phyloP scores from a whole-genome alignment of 2,888 invertebrate species.

The Drosophila putrida region DNA sequence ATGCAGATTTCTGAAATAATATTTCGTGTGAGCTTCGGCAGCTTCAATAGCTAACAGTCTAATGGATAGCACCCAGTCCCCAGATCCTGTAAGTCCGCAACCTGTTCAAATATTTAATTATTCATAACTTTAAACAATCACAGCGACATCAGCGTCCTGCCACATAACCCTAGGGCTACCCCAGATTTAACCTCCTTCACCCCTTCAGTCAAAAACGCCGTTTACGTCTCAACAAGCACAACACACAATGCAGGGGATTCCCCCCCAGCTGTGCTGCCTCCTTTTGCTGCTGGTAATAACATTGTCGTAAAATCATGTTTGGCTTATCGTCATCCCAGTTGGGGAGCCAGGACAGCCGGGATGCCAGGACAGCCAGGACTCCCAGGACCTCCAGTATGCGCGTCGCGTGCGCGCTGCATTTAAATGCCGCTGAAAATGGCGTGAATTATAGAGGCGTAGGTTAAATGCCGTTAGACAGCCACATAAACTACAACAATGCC shows the following conservation, averaged over 20 bases:
- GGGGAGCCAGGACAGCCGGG: constrained; percentile 25
- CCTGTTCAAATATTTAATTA: constrained; percentile 84
- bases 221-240: constrained; percentile 75
- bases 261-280: constrained; percentile 3
- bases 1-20: background rate
- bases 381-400: constrained; percentile 47
- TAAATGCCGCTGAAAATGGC: constrained; percentile 79
- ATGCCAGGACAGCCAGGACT: constrained; percentile 30
- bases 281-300: constrained; percentile 75
- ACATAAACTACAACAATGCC: constrained; percentile 74
- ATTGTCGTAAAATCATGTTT: constrained; percentile 85
- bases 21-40: background rate
- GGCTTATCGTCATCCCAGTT: constrained; percentile 76
- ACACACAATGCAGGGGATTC: constrained; percentile 53
- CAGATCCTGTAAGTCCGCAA: constrained; percentile 45
- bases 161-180: constrained; percentile 51
- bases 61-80: constrained; percentile 38
- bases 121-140: constrained; percentile 85
- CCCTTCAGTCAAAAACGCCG: constrained; percentile 25
- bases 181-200: constrained; percentile 18
- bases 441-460: constrained; percentile 84
- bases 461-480: constrained; percentile 83
- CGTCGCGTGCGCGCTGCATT: constrained; percentile 71
- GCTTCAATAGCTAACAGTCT: background rate
- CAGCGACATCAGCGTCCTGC: constrained; percentile 71